Evolutionary conservation across 2,888 invertebrate species (phyloP), one percentile per base, ranked within the genome.

Genomic region (Caradrina clavipalpis): DNA sequence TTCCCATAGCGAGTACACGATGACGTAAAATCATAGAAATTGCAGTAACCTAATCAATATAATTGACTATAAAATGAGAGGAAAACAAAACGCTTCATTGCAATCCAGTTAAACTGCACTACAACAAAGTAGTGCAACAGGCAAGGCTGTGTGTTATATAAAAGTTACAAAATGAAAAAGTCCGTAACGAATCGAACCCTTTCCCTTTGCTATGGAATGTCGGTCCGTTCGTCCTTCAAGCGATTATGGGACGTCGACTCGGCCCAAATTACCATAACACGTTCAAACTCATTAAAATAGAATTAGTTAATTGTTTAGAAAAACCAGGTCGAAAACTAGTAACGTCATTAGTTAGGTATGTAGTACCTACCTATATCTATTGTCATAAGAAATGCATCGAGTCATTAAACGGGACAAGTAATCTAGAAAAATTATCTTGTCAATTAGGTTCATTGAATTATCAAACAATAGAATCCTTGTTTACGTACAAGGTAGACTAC

Each of bases 241-340:
- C 89, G 87, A 93, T 95, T 94, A 94, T 84, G 88, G 92, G 88
- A 87, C 92, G 88, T 84, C 88, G 91, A 92, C 93, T 89, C 88
- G 91, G 67, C 88, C 93, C 87, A 89, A 93, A 94, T 93, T 91
- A 92, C 87, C 83, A 87, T 87, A 89, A 87, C 85, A 84, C 82
- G 85, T 86, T 82, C 72, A 77, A 82, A 83, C 83, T 87, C 91
- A 91, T 95, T 95, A 93, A 89, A 91, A 82, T 69, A 85, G 83
- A 88, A 92, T 94, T 94, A 91, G 90, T 91, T 91, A 91, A 93
- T 90, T 87, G 87, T 81, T 81, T 74, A 56, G 64, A 59, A 77
- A 76, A 82, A 84, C 77, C 66, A 68, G 73, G 76, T 76, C 54
- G 47, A 66, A 73, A 78, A 81, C 71, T 66, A 42, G 47, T 55